phyloP scores from a whole-genome alignment of 2,888 invertebrate genomes.

The Yponomeuta sedellus region DNA sequence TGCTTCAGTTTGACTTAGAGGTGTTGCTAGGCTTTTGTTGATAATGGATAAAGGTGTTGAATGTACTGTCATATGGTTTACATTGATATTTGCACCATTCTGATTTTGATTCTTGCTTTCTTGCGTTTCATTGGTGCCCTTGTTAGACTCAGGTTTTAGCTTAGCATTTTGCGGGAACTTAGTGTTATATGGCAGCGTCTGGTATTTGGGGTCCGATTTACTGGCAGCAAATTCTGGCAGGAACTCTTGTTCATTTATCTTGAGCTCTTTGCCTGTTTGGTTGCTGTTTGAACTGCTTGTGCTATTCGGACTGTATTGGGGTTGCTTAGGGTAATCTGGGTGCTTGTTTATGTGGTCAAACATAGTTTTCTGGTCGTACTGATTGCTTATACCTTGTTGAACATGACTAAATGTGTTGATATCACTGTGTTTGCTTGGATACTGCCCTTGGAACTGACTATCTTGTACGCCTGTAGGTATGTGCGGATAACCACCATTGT shows the following conservation, averaged over 20 bases:
- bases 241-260: constrained; percentile 73
- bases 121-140: constrained; percentile 44
- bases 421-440: constrained; percentile 56
- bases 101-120: constrained; percentile 44
- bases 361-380: constrained; percentile 63
- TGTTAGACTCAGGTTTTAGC: constrained; percentile 57
- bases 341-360: constrained; percentile 68
- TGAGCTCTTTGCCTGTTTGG: constrained; percentile 65
- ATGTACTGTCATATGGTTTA: constrained; percentile 75
- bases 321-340: constrained; percentile 67
- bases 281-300: constrained; percentile 70
- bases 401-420: constrained; percentile 54
- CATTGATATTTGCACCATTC: constrained; percentile 51
- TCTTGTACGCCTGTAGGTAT: constrained; percentile 49
- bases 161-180: constrained; percentile 83
- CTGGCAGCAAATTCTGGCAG: constrained; percentile 84
- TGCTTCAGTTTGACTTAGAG: constrained; percentile 75
- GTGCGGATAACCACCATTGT: constrained; percentile 59
- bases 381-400: constrained; percentile 66
- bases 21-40: constrained; percentile 80
- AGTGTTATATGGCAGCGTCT: constrained; percentile 92
- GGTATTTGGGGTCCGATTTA: constrained; percentile 93
- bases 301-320: constrained; percentile 76
- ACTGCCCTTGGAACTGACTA: constrained; percentile 58
- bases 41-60: constrained; percentile 72